Conservation (phyloP, 1,140 invertebrate species). For the Trypoxylus dichotomus region DNA sequence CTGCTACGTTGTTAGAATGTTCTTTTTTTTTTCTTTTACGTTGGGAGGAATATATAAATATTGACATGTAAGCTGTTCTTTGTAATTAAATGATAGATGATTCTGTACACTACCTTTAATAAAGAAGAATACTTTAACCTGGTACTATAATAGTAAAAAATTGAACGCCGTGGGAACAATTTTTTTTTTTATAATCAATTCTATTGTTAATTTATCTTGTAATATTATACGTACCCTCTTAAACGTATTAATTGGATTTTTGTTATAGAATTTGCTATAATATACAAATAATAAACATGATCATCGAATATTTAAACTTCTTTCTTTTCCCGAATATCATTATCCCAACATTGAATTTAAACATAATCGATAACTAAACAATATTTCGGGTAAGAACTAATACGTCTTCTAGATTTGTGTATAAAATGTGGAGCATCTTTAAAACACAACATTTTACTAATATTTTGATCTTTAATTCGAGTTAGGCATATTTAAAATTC, state of each 20-base stretch:
- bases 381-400: too few relatives aligned
- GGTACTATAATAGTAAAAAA: background rate
- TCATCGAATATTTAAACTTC: background rate
- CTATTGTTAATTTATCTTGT: background rate
- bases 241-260: background rate
- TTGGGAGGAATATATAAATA: background rate
- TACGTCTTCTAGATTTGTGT: too few relatives aligned
- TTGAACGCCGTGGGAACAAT: background rate
- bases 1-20: background rate
- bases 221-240: background rate
- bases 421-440: too few relatives aligned
- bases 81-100: background rate
- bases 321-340: background rate
- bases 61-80: background rate
- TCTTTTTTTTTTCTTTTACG: background rate
- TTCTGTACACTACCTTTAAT: background rate
- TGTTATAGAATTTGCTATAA: conserved; percentile 3
- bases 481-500: too few relatives aligned
- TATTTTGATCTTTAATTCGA: too few relatives aligned
- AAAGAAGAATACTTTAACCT: background rate
- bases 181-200: background rate
- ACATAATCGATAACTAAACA: too few relatives aligned
- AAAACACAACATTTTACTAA: too few relatives aligned
- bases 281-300: conserved; percentile 11
- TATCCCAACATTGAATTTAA: too few relatives aligned